phyloP scores from a whole-genome alignment of 2,888 invertebrate species.

The Tanypteryx hageni region DNA sequence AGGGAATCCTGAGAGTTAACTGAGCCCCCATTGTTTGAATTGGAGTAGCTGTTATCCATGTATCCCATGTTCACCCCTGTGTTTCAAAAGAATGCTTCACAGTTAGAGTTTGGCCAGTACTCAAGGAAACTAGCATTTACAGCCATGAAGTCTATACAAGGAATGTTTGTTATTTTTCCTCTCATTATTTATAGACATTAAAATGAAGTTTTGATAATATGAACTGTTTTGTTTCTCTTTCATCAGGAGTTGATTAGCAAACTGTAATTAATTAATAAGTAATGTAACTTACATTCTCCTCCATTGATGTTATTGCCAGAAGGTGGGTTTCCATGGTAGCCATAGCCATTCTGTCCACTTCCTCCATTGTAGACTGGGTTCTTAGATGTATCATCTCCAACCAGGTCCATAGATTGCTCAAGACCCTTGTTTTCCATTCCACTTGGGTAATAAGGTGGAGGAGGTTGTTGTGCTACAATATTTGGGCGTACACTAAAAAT shows the following conservation, averaged over 20 bases:
- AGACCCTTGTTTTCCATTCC: slow-evolving; percentile 95
- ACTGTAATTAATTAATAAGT: too few relatives aligned
- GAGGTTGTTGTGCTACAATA: slow-evolving; percentile 90
- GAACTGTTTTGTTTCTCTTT: slow-evolving; percentile 31
- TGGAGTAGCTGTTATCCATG: slow-evolving; percentile 94
- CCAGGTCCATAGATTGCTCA: slow-evolving; percentile 92
- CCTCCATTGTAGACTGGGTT: slow-evolving; percentile 86
- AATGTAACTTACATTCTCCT: slow-evolving; percentile 84
- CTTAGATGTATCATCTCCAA: slow-evolving; percentile 87
- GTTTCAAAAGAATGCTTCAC: too few relatives aligned
- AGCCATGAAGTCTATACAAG: slow-evolving; percentile 47
- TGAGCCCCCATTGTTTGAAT: slow-evolving; percentile 96
- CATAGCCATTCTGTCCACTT: slow-evolving; percentile 85
- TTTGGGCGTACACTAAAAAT: slow-evolving; percentile 83
- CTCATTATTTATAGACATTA: not conserved
- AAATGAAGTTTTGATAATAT: slow-evolving; percentile 65
- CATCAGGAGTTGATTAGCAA: slow-evolving; percentile 61
- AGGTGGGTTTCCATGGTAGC: slow-evolving; percentile 86
- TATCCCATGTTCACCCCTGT: slow-evolving; percentile 92
- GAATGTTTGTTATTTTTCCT: slow-evolving; percentile 67
- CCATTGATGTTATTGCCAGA: slow-evolving; percentile 83
- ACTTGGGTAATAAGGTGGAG: slow-evolving; percentile 91
- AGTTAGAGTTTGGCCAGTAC: too few relatives aligned
- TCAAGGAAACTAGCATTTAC: too few relatives aligned
- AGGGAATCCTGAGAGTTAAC: slow-evolving; percentile 96